Evolutionary conservation across 2,113 vertebrate species (phyloP).

Genomic region (Myrmophylax atrothorax): DNA sequence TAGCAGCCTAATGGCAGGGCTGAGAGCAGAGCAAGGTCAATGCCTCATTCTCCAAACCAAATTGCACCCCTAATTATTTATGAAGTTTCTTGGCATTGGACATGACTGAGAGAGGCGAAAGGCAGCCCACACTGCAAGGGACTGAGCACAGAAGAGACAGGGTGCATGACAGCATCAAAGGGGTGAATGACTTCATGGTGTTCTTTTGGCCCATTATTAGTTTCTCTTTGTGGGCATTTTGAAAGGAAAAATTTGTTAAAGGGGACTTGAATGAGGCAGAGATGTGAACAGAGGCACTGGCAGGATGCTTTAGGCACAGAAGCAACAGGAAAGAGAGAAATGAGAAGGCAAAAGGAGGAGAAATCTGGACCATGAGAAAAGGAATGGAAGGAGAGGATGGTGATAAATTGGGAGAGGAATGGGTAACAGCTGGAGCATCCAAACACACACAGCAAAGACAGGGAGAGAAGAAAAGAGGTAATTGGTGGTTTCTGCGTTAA

Average conservation of each 20-base stretch:
- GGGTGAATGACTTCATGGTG: background rate
- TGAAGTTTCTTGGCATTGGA: background rate
- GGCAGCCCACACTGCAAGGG: background rate
- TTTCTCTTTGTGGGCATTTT: background rate
- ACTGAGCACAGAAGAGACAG: background rate
- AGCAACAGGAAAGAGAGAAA: background rate
- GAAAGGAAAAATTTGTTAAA: background rate
- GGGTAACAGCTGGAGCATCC: background rate
- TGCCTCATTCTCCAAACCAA: background rate
- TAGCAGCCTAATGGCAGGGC: conserved; percentile 11
- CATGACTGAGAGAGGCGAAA: background rate
- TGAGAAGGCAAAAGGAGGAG: background rate
- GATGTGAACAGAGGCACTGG: background rate
- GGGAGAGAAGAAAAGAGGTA: background rate
- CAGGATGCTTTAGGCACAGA: background rate
- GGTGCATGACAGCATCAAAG: background rate
- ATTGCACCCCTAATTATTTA: background rate
- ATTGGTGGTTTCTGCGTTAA: background rate
- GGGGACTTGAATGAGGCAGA: background rate
- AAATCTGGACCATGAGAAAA: background rate
- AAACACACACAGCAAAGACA: background rate
- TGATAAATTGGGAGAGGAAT: background rate
- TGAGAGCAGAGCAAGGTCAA: background rate
- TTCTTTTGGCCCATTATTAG: background rate
- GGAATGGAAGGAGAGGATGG: background rate